These are phyloP conservation scores for Vulpes lagopus DNA, from an alignment of 2,113 vertebrate genomes.

Conservation along the genomic window DNA sequence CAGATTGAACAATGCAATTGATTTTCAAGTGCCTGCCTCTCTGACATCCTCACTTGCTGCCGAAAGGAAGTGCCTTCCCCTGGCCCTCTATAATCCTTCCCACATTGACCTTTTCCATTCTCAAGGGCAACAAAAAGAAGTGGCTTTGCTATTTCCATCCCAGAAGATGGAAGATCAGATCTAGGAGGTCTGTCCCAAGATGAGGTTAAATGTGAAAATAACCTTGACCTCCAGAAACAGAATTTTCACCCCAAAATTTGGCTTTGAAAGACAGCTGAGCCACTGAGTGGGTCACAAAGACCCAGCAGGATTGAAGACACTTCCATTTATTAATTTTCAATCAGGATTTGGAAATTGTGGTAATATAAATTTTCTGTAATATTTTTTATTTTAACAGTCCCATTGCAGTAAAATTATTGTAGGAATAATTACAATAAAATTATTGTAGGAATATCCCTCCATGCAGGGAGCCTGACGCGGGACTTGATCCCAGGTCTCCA, in stretches of 20 bases:
- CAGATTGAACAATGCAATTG: not conserved
- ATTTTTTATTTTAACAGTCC: not conserved
- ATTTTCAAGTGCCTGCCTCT: not conserved
- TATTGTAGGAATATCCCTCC: not conserved
- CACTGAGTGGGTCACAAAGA: not conserved
- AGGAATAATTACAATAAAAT: not conserved
- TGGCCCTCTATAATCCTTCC: not conserved
- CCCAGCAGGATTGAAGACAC: not conserved
- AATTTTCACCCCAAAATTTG: not conserved
- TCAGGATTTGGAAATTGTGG: not conserved
- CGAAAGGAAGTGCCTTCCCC: not conserved
- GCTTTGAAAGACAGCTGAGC: not conserved
- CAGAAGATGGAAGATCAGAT: not conserved
- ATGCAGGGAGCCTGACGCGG: no score
- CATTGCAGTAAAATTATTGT: not conserved
- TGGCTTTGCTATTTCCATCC: not conserved
- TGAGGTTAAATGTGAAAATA: not conserved
- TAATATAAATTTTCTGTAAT: not conserved
- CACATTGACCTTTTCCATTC: not conserved
- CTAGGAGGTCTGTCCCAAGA: not conserved
- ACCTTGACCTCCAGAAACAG: not conserved
- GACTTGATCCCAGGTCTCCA: no score
- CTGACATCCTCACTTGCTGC: not conserved
- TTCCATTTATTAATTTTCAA: not conserved
- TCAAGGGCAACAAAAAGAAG: not conserved